A percentile compares a stretch with the other conserved stretches of the same genome.
Evolutionary conservation across 2,113 vertebrate species (phyloP).

Genomic region (Toxotes chatareus): DNA sequence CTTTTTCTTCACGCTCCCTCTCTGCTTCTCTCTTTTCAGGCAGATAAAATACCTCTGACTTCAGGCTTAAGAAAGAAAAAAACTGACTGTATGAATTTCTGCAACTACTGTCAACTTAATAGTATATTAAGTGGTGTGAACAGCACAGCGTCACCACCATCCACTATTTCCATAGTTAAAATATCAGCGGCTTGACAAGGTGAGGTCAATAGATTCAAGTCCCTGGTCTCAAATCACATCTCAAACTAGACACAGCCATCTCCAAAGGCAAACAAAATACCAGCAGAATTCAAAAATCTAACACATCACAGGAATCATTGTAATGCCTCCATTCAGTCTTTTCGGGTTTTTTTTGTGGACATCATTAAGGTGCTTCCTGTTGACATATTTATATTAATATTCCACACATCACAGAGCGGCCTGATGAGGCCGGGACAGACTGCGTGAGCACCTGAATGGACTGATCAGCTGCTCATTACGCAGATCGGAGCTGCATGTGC

Average conservation of each 20-base stretch:
- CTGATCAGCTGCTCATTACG: constrained; percentile 57
- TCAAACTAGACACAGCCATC: constrained; percentile 3
- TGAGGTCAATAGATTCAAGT: constrained; percentile 50
- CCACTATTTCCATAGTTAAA: constrained; percentile 21
- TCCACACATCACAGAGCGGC: constrained; percentile 32
- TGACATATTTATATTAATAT: constrained; percentile 54
- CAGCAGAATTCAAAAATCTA: constrained; percentile 17
- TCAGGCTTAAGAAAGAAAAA: neutral
- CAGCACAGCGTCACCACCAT: neutral
- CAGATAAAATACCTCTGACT: neutral
- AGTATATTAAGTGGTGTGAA: constrained; percentile 14
- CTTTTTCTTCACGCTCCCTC: neutral
- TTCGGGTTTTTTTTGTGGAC: neutral
- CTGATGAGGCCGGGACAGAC: constrained; percentile 2
- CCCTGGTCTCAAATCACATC: constrained; percentile 13
- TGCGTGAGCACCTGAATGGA: constrained; percentile 26
- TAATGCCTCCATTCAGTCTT: constrained; percentile 27
- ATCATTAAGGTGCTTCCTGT: constrained; percentile 63
- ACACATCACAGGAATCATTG: constrained; percentile 18
- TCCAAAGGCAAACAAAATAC: constrained; percentile 28
- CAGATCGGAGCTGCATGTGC: constrained; percentile 19
- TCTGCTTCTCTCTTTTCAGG: neutral
- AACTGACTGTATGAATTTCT: neutral
- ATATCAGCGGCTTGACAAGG: constrained; percentile 17
- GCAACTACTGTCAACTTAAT: neutral